Conservation (phyloP, 2,113 vertebrate genomes). For the Oryzias melastigma region DNA sequence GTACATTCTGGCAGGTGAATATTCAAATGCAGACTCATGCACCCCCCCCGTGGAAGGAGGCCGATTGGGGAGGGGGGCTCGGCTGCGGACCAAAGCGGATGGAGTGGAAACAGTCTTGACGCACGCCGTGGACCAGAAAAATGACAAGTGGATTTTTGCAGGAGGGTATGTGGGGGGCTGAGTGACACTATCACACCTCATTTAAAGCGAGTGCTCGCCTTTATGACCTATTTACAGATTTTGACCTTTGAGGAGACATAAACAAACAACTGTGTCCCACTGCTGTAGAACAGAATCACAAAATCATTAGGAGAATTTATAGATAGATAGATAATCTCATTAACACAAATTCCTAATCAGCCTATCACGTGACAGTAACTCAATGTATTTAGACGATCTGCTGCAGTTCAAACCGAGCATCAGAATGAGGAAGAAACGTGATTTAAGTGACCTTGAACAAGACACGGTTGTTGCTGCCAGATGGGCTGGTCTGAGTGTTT, state of each 20-base stretch:
- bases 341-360: too few species aligned
- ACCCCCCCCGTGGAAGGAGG: constrained; percentile 10
- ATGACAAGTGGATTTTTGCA: constrained; percentile 46
- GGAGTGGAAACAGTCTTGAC: constrained; percentile 64
- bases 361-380: too few species aligned
- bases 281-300: too few species aligned
- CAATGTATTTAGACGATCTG: too few species aligned
- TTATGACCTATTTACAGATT: constrained; percentile 9
- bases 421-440: too few species aligned
- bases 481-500: too few species aligned
- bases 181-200: constrained; percentile 35
- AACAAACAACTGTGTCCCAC: neutral
- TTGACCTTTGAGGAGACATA: constrained; percentile 5
- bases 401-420: too few species aligned
- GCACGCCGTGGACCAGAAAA: constrained; percentile 61
- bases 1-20: constrained; percentile 12
- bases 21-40: constrained; percentile 3
- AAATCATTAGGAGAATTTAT: too few species aligned
- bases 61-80: neutral
- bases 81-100: constrained; percentile 22
- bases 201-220: constrained; percentile 4
- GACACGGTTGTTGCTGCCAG: too few species aligned
- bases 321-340: too few species aligned
- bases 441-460: too few species aligned
- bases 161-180: constrained; percentile 20